phyloP scores from a whole-genome alignment of 2,888 invertebrate species.

The Phortica magna region DNA sequence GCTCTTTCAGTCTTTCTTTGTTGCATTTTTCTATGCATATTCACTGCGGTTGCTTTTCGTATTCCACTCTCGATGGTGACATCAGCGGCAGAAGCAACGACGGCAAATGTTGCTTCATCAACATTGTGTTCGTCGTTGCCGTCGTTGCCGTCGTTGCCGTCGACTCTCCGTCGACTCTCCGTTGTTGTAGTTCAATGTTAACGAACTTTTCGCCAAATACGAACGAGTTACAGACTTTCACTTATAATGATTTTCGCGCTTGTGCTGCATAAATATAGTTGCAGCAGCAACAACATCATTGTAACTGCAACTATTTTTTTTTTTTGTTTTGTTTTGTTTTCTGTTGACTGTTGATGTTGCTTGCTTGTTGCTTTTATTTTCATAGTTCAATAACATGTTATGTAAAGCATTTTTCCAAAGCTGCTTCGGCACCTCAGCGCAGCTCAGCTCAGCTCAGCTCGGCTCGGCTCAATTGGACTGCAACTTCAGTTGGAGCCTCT shows the following conservation, averaged over 20 bases:
- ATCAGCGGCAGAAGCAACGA: background rate
- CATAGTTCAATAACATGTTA: constrained; percentile 77
- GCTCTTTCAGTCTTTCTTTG: constrained; percentile 1
- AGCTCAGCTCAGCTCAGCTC: no score
- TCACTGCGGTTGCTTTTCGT: constrained; percentile 30
- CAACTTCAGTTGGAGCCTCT: constrained; percentile 3
- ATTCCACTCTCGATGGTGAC: constrained; percentile 33
- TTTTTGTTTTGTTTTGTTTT: background rate
- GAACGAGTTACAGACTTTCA: constrained; percentile 69
- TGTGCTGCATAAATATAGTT: constrained; percentile 44
- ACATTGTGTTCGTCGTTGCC: constrained; percentile 34
- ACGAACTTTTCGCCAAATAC: constrained; percentile 70
- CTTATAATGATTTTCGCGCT: constrained; percentile 76
- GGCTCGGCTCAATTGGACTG: constrained; percentile 11
- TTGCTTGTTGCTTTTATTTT: constrained; percentile 58
- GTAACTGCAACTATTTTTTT: constrained; percentile 33
- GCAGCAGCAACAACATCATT: constrained; percentile 39
- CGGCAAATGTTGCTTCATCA: constrained; percentile 14
- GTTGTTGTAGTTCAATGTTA: constrained; percentile 76
- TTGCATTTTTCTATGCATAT: constrained; percentile 36
- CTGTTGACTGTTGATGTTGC: no score
- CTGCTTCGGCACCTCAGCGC: constrained; percentile 43
- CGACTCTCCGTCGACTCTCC: constrained; percentile 46
- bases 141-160: constrained; percentile 47
- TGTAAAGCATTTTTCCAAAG: constrained; percentile 75